Percentiles rank a stretch among this genome's conserved stretches.
Evolutionary conservation across 2,888 invertebrate genomes (phyloP).

Genomic region (Dicyrtomina minuta): DNA sequence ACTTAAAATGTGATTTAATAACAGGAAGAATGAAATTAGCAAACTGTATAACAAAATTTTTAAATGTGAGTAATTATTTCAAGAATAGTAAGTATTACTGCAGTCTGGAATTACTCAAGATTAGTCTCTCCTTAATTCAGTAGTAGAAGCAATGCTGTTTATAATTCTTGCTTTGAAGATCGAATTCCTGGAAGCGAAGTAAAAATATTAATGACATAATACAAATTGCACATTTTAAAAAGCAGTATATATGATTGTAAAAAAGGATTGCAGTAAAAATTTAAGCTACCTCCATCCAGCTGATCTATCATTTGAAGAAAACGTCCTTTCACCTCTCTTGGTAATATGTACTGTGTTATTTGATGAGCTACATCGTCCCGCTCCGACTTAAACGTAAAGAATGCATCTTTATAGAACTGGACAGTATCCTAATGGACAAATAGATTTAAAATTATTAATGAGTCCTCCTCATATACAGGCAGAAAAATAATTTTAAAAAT

Average conservation of each 20-base stretch:
- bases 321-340: slow-evolving; percentile 45
- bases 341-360: slow-evolving; percentile 43
- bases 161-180: slow-evolving; percentile 20
- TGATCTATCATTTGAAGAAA: slow-evolving; percentile 47
- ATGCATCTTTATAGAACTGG: slow-evolving; percentile 57
- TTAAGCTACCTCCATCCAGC: slow-evolving; percentile 22
- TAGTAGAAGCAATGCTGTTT: not conserved
- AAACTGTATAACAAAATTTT: too few species aligned
- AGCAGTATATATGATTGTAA: too few species aligned
- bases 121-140: not conserved
- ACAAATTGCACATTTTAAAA: not conserved
- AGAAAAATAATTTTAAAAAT: too few species aligned
- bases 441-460: not conserved
- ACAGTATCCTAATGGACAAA: slow-evolving; percentile 53
- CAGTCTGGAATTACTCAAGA: too few species aligned
- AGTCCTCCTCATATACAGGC: too few species aligned
- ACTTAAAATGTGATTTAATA: too few species aligned
- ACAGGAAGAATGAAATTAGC: too few species aligned
- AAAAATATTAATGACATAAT: too few species aligned
- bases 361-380: slow-evolving; percentile 52
- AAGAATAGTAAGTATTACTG: too few species aligned
- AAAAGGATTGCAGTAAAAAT: too few species aligned
- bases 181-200: not conserved
- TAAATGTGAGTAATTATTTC: too few species aligned
- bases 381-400: slow-evolving; percentile 52